Conservation (phyloP, 2,113 vertebrate species). For the Astatotilapia flaviijosephi region DNA sequence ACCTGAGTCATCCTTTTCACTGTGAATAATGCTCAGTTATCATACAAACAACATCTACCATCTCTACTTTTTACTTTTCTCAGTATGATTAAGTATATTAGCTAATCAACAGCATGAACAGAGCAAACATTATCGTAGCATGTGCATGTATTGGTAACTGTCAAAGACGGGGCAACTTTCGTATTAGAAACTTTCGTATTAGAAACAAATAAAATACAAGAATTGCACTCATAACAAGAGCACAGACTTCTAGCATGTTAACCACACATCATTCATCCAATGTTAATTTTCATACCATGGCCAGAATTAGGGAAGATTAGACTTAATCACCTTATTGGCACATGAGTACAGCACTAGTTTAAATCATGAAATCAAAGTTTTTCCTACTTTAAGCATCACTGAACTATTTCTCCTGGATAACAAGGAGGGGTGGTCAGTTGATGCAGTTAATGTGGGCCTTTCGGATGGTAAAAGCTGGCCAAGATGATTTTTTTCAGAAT, state of each 20-base stretch:
- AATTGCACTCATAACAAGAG: neutral
- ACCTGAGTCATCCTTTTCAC: neutral
- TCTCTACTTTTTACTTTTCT: neutral
- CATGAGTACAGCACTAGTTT: neutral
- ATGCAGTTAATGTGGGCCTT: neutral
- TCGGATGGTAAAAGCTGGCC: neutral
- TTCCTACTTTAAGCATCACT: neutral
- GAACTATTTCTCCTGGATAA: neutral
- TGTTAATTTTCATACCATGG: neutral
- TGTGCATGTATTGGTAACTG: neutral
- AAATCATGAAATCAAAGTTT: neutral
- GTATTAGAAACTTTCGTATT: no score
- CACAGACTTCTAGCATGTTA: neutral
- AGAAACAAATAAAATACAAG: neutral
- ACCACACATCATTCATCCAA: neutral
- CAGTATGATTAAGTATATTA: neutral
- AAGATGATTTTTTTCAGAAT: neutral
- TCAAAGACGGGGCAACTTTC: accelerated
- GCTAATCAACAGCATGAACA: neutral
- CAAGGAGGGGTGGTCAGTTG: neutral
- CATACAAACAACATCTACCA: neutral
- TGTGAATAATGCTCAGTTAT: neutral
- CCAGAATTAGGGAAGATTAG: neutral
- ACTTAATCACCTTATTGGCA: neutral
- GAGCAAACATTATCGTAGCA: neutral